Evolutionary conservation across 2,888 invertebrate genomes (phyloP).

Genomic region (Pristionchus maxplancki): DNA sequence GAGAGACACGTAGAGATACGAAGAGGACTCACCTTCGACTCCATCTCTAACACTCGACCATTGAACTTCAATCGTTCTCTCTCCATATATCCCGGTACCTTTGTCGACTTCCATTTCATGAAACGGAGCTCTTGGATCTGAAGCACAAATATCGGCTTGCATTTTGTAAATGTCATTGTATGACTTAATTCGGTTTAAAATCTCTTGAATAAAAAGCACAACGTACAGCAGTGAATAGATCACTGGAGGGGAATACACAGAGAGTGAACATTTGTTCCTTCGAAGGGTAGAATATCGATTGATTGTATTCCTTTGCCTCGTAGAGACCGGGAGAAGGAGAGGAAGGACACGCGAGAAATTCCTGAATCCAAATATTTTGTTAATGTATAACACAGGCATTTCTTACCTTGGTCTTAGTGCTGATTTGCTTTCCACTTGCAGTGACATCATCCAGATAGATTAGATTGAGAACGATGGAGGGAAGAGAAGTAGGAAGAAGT

Average conservation of each 20-base stretch:
- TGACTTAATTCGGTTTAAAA: too few relatives aligned
- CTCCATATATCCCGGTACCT: neutral
- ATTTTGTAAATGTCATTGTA: too few relatives aligned
- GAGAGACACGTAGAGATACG: neutral
- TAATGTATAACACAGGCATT: neutral
- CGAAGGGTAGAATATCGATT: slow-evolving; percentile 24
- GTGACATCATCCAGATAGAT: slow-evolving; percentile 61
- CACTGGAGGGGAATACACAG: slow-evolving; percentile 49
- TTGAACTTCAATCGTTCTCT: slow-evolving; percentile 22
- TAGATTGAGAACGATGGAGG: slow-evolving; percentile 70
- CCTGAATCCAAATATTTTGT: neutral
- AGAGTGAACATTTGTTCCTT: slow-evolving; percentile 51
- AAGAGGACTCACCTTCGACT: neutral
- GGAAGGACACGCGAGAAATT: slow-evolving; percentile 31
- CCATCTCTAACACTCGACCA: neutral
- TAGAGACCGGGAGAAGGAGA: slow-evolving; percentile 10
- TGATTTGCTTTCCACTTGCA: neutral
- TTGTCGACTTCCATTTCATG: slow-evolving; percentile 23
- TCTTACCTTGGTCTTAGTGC: neutral
- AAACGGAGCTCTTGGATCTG: slow-evolving; percentile 48
- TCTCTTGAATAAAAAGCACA: neutral
- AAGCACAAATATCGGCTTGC: too few relatives aligned
- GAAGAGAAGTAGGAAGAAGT: slow-evolving; percentile 78
- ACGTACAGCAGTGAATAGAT: slow-evolving; percentile 44
- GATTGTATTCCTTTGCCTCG: neutral